These are phyloP conservation scores for Oligia strigilis DNA, from an alignment of 2,888 invertebrate species.

Conservation along the genomic window DNA sequence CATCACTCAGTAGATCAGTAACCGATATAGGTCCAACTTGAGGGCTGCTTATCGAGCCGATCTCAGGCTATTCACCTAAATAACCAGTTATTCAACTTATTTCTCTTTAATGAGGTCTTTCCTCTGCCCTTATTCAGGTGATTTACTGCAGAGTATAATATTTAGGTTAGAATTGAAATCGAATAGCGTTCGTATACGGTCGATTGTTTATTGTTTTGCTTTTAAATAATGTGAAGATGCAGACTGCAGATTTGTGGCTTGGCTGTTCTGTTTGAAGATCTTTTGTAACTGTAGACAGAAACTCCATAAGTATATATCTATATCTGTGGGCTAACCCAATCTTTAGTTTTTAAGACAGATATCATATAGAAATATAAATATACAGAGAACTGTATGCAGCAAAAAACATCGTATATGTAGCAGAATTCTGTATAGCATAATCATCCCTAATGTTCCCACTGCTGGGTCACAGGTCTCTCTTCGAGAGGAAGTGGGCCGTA, in stretches of 20 bases:
- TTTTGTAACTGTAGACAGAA: neutral
- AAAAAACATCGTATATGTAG: too few species aligned
- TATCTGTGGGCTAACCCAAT: neutral
- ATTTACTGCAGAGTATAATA: neutral
- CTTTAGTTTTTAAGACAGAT: too few species aligned
- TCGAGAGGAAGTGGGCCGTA: neutral
- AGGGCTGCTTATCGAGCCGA: conserved; percentile 10
- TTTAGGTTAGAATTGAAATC: conserved; percentile 4
- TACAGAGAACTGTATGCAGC: too few species aligned
- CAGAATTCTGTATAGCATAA: too few species aligned
- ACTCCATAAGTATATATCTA: neutral
- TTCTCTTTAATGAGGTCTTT: conserved; percentile 25
- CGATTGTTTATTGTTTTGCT: neutral
- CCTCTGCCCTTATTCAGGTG: conserved; percentile 22
- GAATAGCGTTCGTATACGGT: neutral
- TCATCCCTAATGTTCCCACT: neutral
- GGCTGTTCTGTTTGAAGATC: neutral
- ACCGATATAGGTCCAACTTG: conserved; percentile 4
- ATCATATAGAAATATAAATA: too few species aligned
- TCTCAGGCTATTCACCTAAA: conserved; percentile 45
- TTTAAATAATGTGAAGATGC: neutral
- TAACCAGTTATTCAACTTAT: conserved; percentile 53
- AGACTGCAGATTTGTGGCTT: neutral
- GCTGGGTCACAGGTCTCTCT: neutral
- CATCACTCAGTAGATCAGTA: conserved; percentile 14